A percentile compares a stretch with the other conserved stretches of the same genome.
phyloP scores from a whole-genome alignment of 1,140 invertebrate genomes.

The Bathynomus jamesi region DNA sequence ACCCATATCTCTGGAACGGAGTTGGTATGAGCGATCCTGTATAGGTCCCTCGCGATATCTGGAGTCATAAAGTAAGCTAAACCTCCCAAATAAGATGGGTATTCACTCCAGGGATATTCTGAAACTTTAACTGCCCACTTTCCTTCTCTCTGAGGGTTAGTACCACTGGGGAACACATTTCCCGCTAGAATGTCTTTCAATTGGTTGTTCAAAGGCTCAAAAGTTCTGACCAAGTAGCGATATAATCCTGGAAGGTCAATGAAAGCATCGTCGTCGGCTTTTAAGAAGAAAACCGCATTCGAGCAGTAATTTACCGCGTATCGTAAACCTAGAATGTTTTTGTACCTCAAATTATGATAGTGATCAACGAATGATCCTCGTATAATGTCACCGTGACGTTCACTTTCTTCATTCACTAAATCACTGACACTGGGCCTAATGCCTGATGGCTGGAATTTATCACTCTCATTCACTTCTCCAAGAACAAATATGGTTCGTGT shows the following conservation, averaged over 20 bases:
- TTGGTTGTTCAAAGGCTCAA: constrained; percentile 24
- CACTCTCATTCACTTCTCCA: background rate
- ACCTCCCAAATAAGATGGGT: constrained; percentile 46
- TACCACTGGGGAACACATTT: constrained; percentile 42
- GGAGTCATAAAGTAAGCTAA: constrained; percentile 44
- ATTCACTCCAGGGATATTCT: constrained; percentile 41
- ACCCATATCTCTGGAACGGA: constrained; percentile 47
- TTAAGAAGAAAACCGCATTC: constrained; percentile 44
- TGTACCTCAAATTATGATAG: constrained; percentile 47
- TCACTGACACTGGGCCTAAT: background rate
- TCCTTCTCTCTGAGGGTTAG: constrained; percentile 41
- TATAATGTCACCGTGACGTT: constrained; percentile 42
- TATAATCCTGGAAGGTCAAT: constrained; percentile 47
- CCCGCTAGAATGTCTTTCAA: constrained; percentile 41
- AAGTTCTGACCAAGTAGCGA: constrained; percentile 40
- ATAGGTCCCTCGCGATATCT: constrained; percentile 44
- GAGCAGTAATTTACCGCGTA: constrained; percentile 47
- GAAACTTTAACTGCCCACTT: constrained; percentile 44
- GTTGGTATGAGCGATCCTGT: constrained; percentile 37
- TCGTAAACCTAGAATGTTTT: constrained; percentile 48
- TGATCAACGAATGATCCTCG: constrained; percentile 45
- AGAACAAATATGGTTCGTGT: background rate
- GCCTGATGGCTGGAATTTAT: background rate
- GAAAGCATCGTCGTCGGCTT: constrained; percentile 52
- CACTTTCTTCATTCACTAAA: constrained; percentile 34